Evolutionary conservation across 2,113 vertebrate genomes (phyloP).

Genomic region (Lampris incognitus): DNA sequence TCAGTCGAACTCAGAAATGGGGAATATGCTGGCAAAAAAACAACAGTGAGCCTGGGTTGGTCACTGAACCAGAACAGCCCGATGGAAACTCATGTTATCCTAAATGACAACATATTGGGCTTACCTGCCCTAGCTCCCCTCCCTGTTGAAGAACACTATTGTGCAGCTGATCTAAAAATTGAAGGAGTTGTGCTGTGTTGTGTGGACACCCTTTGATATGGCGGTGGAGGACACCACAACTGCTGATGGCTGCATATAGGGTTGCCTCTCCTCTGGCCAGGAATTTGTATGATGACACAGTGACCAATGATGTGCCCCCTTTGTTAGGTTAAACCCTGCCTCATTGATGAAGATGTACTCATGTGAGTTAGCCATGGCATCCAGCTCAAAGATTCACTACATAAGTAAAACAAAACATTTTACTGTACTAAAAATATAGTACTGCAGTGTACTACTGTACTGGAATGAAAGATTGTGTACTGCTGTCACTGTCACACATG

Average conservation of each 20-base stretch:
- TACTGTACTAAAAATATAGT: no score
- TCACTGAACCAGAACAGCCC: conserved; percentile 4
- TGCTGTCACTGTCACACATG: no score
- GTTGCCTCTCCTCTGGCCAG: conserved; percentile 1
- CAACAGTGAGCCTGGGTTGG: conserved; percentile 49
- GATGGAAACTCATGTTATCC: no score
- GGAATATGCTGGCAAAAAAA: no score
- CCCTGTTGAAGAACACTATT: background rate
- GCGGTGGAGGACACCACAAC: background rate
- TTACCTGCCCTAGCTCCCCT: background rate
- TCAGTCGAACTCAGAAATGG: background rate
- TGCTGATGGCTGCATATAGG: background rate
- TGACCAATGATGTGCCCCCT: background rate
- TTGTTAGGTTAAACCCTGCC: no score
- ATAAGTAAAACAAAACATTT: no score
- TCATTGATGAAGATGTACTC: no score
- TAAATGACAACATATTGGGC: conserved; percentile 9
- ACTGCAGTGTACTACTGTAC: no score
- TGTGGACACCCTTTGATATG: background rate
- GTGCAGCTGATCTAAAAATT: conserved; percentile 6
- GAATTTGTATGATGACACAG: background rate
- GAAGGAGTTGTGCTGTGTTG: background rate
- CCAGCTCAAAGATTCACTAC: no score
- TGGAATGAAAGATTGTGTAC: no score
- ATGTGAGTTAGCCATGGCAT: no score